A percentile compares a stretch with the other conserved stretches of the same genome.
phyloP scores from a whole-genome alignment of 23 tunicate genomes.

The Diplosoma virens region DNA sequence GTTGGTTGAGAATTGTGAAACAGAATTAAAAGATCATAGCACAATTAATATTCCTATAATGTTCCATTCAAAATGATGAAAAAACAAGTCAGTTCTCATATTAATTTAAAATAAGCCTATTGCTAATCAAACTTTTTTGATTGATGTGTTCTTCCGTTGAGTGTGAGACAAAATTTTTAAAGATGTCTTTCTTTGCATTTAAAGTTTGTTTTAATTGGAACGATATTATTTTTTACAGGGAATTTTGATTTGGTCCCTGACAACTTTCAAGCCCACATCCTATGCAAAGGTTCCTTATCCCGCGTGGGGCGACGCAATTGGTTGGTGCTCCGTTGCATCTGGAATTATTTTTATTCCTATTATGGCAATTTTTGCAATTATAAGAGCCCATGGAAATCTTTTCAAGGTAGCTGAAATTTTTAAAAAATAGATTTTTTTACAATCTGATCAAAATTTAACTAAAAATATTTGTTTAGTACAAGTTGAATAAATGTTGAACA shows the following conservation, averaged over 20 bases:
- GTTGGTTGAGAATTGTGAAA: no score
- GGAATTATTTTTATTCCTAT: conserved; percentile 76
- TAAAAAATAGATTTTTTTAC: background rate
- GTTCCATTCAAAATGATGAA: no score
- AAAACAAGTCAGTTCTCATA: no score
- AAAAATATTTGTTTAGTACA: no score
- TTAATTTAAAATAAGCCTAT: no score
- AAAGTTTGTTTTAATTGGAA: no score
- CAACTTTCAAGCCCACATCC: conserved; percentile 58
- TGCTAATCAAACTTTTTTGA: background rate
- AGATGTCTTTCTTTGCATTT: no score
- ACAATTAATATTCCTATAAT: no score
- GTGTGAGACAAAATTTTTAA: no score
- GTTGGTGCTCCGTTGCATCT: conserved; percentile 80
- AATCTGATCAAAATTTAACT: no score
- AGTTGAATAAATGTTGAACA: no score
- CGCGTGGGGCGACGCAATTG: conserved; percentile 84
- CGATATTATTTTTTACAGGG: conserved; percentile 42
- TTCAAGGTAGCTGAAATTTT: conserved; percentile 27
- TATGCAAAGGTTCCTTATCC: conserved; percentile 84
- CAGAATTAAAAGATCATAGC: no score
- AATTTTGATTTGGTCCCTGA: conserved; percentile 88
- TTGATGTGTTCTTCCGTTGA: background rate
- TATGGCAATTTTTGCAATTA: conserved; percentile 60
- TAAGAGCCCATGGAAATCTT: conserved; percentile 48